These are phyloP conservation scores for Glaucidium brasilianum DNA, from an alignment of 2,113 vertebrate species.

Conservation along the genomic window DNA sequence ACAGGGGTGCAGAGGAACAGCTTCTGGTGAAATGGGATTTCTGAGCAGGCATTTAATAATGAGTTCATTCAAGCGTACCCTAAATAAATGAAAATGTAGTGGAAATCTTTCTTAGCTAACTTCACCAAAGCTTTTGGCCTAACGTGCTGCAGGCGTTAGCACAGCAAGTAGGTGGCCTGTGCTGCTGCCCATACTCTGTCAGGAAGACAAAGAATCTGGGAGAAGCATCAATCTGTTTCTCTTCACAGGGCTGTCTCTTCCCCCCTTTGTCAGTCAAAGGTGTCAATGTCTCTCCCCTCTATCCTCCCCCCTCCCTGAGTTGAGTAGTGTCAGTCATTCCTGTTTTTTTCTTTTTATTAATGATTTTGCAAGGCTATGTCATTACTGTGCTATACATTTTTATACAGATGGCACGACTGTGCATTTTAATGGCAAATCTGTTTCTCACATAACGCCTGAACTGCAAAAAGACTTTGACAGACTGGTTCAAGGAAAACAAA, in stretches of 20 bases:
- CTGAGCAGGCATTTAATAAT: neutral
- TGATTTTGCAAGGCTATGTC: constrained; percentile 83
- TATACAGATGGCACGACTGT: constrained; percentile 86
- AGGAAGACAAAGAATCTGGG: constrained; percentile 71
- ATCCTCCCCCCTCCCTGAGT: constrained; percentile 67
- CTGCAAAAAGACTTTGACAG: constrained; percentile 88
- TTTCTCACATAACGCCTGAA: constrained; percentile 87
- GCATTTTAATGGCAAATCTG: constrained; percentile 88
- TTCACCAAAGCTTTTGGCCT: constrained; percentile 63
- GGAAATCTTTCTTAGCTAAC: constrained; percentile 13
- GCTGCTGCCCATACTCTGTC: constrained; percentile 70
- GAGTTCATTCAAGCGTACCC: neutral
- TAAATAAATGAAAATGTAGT: neutral
- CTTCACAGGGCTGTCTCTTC: constrained; percentile 77
- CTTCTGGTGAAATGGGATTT: neutral
- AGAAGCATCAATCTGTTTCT: constrained; percentile 79
- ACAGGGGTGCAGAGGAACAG: neutral
- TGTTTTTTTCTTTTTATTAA: constrained; percentile 82
- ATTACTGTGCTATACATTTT: constrained; percentile 82
- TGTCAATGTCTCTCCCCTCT: constrained; percentile 73
- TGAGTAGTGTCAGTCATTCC: constrained; percentile 82
- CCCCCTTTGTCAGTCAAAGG: constrained; percentile 73
- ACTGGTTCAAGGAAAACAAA: constrained; percentile 87
- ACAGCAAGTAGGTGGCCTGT: constrained; percentile 65
- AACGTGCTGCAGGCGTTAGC: constrained; percentile 32